Evolutionary conservation across 1,140 invertebrate species (phyloP), one percentile per base, ranked within the genome.

Genomic region (Heliconius eleuchia): DNA sequence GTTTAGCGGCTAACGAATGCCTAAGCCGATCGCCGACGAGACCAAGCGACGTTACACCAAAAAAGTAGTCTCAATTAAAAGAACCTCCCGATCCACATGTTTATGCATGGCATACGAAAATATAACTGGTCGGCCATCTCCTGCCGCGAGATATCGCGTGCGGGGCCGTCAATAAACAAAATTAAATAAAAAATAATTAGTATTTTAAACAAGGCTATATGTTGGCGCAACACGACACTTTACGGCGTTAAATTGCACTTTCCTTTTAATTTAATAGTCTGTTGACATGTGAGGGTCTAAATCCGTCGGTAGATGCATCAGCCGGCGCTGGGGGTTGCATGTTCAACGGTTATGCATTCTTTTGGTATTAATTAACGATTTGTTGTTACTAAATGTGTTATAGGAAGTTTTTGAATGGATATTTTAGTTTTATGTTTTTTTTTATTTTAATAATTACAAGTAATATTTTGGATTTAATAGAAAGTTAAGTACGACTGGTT

Each of bases 101-200:
- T 87, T 89, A 90, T 89, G 89, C 86, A 89, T 87, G 82, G 76
- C 79, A 80, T 74, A 75, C 83, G 74, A 81, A 71, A 81, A 74
- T 60, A 42, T 78, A 82, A 79, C 82, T 77, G 79, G 79, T 84
- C 74, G 71, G 73, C 39, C 85, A 75, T 81, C 85, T 89, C 85
- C 84, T 86, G 85, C 79, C 81, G 87, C 39, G 84, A 82, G 80
- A 50, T 60, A 80, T 91, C 84, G 88, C 90, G 89, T 92, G 90
- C 83, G 80, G 76, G 77, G 82, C 79, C 86, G 82, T 80, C 87
- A 88, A 89, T 89, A 91, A 91, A 91, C 88, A 89, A 91, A 90
- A 92, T 91, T 89, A 87, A 91, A 91, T 87, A 88, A 89, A 91
- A 89, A 90, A 90, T 89, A 91, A 90, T 90, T 90, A 89, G 87